phyloP scores from a whole-genome alignment of 2,797 vertebrate species.

The Lepus oiostolus region DNA sequence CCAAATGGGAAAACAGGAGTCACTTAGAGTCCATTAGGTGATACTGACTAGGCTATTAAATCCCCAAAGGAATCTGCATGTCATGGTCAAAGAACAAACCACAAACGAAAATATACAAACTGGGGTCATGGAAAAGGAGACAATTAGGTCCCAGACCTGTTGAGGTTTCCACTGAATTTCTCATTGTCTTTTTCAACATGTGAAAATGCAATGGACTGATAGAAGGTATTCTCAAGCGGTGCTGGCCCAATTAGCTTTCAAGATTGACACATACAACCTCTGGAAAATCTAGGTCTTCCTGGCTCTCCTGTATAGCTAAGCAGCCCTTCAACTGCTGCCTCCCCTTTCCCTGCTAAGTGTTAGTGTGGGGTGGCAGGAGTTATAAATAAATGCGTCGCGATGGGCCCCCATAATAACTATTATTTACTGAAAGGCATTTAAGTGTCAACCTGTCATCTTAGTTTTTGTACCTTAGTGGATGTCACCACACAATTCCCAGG shows the following conservation, averaged over 20 bases:
- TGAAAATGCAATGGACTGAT: conserved; percentile 19
- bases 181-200: not conserved
- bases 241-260: conserved; percentile 58
- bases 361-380: not conserved
- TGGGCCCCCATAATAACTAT: not conserved
- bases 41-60: not conserved
- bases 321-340: not conserved
- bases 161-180: conserved; percentile 15
- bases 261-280: not conserved
- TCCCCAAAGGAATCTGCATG: not conserved
- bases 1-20: not conserved
- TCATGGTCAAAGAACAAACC: not conserved
- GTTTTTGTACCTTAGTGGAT: conserved; percentile 10
- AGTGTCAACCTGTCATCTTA: conserved; percentile 48
- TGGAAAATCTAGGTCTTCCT: conserved; percentile 23
- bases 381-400: conserved; percentile 44
- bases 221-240: not conserved
- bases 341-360: not conserved
- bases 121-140: conserved; percentile 12
- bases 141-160: not conserved
- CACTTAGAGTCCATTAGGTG: not conserved
- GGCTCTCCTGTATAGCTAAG: conserved; percentile 22
- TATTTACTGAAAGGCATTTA: conserved; percentile 56
- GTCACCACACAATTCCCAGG: not conserved
- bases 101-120: not conserved